A percentile compares a stretch with the other conserved stretches of the same genome.
phyloP scores from a whole-genome alignment of 2,888 invertebrate genomes.

The Drosophila mimetica region DNA sequence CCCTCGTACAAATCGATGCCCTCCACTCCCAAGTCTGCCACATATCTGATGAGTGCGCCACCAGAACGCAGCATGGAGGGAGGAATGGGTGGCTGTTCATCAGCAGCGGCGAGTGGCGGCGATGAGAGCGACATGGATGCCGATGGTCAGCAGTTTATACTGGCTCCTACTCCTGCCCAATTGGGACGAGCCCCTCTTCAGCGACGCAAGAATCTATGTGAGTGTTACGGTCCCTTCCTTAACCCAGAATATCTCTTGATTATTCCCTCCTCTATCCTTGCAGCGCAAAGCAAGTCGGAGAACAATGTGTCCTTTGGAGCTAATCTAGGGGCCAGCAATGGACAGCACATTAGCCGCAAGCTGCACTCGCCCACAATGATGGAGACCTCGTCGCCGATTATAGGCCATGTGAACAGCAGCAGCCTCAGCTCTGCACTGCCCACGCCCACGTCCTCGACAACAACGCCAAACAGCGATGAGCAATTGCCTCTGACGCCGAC shows the following conservation, averaged over 20 bases:
- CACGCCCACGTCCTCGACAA: constrained; percentile 83
- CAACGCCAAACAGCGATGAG: constrained; percentile 84
- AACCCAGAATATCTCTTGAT: no score
- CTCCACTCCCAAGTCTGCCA: constrained; percentile 83
- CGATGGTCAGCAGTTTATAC: constrained; percentile 87
- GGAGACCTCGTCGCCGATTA: constrained; percentile 82
- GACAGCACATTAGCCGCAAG: constrained; percentile 68
- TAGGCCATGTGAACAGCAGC: constrained; percentile 83
- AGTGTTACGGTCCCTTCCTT: no score
- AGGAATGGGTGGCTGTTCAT: constrained; percentile 41
- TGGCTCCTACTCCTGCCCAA: constrained; percentile 97
- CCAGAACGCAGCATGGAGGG: constrained; percentile 49
- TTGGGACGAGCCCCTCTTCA: constrained; percentile 95
- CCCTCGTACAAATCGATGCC: constrained; percentile 83
- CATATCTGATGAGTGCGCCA: constrained; percentile 69
- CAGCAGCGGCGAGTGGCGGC: constrained; percentile 67
- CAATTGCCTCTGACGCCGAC: constrained; percentile 86
- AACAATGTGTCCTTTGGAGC: constrained; percentile 41
- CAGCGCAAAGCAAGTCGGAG: constrained; percentile 74
- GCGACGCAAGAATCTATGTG: constrained; percentile 93
- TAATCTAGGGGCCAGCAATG: constrained; percentile 55
- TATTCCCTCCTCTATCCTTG: no score
- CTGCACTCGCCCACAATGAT: constrained; percentile 61
- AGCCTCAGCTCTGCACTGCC: constrained; percentile 83
- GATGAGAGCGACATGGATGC: constrained; percentile 74